Evolutionary conservation across 2,888 invertebrate species (phyloP).

Genomic region (Macaria liturata): DNA sequence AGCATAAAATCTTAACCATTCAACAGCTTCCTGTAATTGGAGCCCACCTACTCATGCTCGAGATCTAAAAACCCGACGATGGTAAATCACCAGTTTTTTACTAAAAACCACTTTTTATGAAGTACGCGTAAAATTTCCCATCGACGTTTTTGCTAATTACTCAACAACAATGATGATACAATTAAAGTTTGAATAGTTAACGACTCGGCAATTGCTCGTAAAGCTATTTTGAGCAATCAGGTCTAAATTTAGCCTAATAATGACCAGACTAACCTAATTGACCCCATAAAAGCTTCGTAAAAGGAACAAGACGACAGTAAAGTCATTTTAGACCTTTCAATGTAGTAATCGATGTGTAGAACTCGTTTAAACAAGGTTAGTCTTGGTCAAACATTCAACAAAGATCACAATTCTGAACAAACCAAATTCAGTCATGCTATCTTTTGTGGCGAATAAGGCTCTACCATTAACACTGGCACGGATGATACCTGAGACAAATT

Average conservation of each 20-base stretch:
- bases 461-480: slow-evolving; percentile 15
- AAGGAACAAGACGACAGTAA: slow-evolving; percentile 17
- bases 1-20: slow-evolving; percentile 31
- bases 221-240: slow-evolving; percentile 7
- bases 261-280: slow-evolving; percentile 24
- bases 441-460: slow-evolving; percentile 34
- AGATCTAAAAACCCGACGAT: slow-evolving; percentile 23
- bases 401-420: slow-evolving; percentile 23
- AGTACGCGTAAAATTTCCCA: slow-evolving; percentile 1
- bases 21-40: slow-evolving; percentile 34
- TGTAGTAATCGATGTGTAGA: slow-evolving; percentile 17
- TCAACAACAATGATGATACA: not conserved
- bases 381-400: slow-evolving; percentile 8
- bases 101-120: slow-evolving; percentile 8
- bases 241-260: slow-evolving; percentile 11
- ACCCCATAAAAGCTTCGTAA: slow-evolving; percentile 23
- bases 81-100: slow-evolving; percentile 21
- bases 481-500: slow-evolving; percentile 35
- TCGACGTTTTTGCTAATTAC: not conserved
- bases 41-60: slow-evolving; percentile 25
- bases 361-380: slow-evolving; percentile 19
- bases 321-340: slow-evolving; percentile 24
- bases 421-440: slow-evolving; percentile 43
- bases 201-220: not conserved
- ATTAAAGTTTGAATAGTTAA: too few species aligned